A percentile compares a stretch with the other conserved stretches of the same genome.
These are phyloP conservation scores for Agrochola lychnidis DNA, from an alignment of 2,888 invertebrate genomes.

Conservation along the genomic window DNA sequence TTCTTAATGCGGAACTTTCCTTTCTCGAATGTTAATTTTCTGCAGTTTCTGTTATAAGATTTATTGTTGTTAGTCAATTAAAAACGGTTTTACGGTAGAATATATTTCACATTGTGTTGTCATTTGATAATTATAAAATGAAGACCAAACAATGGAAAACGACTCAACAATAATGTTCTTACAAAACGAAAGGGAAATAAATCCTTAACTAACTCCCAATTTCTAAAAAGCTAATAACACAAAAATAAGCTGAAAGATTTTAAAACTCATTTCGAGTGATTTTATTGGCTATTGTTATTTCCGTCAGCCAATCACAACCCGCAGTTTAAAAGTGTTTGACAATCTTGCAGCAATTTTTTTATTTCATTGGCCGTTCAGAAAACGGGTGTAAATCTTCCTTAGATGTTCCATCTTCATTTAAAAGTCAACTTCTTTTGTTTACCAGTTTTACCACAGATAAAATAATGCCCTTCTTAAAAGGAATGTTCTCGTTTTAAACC, in stretches of 20 bases:
- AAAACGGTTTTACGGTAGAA: too few species aligned
- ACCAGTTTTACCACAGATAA: constrained; percentile 20
- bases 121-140: background rate
- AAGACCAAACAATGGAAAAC: background rate
- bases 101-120: too few species aligned
- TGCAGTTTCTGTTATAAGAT: background rate
- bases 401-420: background rate
- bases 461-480: constrained; percentile 4
- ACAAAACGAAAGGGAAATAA: background rate
- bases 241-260: background rate
- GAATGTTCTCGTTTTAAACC: constrained; percentile 14
- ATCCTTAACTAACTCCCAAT: background rate
- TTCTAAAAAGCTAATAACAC: background rate
- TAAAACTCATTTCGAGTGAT: background rate
- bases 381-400: background rate
- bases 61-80: too few species aligned
- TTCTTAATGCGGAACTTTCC: too few species aligned
- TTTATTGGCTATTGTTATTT: background rate
- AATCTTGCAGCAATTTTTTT: background rate
- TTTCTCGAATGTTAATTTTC: too few species aligned
- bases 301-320: too few species aligned
- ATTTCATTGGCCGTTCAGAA: background rate
- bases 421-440: background rate
- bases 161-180: background rate
- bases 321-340: background rate